Evolutionary conservation across 30 jellyfish, hydroid and myxozoan genomes (phyloP).

Genomic region (Calvadosia cruxmelitensis): DNA sequence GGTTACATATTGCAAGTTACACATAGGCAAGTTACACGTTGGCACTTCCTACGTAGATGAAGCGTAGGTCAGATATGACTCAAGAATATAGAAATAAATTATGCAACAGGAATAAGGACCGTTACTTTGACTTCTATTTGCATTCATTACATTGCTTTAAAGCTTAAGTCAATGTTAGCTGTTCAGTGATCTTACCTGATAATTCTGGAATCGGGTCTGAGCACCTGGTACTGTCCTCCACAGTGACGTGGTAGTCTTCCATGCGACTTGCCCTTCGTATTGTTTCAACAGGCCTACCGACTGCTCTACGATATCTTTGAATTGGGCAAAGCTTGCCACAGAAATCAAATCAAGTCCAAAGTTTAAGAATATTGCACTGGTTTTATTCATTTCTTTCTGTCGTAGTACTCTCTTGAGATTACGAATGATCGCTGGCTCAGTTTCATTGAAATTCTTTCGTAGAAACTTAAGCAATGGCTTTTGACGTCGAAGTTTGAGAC

Average conservation of each 20-base stretch:
- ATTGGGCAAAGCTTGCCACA: neutral
- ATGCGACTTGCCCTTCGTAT: neutral
- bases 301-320: neutral
- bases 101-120: too few relatives aligned
- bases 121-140: too few relatives aligned
- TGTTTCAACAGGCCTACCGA: neutral
- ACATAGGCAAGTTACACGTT: too few relatives aligned
- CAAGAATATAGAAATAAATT: too few relatives aligned
- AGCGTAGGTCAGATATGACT: too few relatives aligned
- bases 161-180: too few relatives aligned
- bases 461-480: neutral
- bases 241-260: neutral
- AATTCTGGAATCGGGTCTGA: neutral
- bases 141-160: too few relatives aligned
- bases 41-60: too few relatives aligned
- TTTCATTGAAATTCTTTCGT: too few relatives aligned
- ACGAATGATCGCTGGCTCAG: neutral
- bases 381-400: too few relatives aligned
- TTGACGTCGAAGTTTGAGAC: neutral
- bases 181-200: too few relatives aligned
- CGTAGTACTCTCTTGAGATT: neutral
- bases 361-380: neutral
- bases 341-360: neutral
- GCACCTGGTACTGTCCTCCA: neutral
- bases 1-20: too few relatives aligned